These are phyloP conservation scores for Aleadryas rufinucha DNA, from an alignment of 2,113 vertebrate genomes.

Conservation along the genomic window DNA sequence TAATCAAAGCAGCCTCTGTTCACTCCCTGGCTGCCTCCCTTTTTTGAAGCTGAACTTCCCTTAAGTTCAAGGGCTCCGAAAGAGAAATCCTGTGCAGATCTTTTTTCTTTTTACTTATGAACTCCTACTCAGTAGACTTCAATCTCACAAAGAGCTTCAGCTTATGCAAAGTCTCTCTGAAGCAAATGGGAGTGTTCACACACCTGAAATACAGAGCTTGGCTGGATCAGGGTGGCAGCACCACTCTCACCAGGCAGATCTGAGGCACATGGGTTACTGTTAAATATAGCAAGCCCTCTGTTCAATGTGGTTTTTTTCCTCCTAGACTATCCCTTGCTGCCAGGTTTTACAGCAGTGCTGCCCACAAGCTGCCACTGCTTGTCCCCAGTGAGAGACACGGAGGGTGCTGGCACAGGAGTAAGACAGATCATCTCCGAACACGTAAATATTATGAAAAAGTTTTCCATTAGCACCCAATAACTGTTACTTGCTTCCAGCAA, in stretches of 20 bases:
- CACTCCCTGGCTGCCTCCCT: neutral
- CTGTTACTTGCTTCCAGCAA: neutral
- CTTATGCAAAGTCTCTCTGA: slow-evolving; percentile 37
- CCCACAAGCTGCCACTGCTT: neutral
- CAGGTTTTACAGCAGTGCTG: neutral
- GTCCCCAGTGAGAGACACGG: neutral
- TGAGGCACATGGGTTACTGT: neutral
- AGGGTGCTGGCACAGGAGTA: neutral
- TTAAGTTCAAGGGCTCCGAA: slow-evolving; percentile 9
- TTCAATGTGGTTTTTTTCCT: neutral
- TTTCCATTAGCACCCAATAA: neutral
- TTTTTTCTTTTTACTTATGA: slow-evolving; percentile 17
- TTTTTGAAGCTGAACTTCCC: slow-evolving; percentile 20
- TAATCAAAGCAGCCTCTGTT: slow-evolving; percentile 21
- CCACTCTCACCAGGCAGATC: neutral
- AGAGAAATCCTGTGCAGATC: neutral
- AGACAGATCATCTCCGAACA: neutral
- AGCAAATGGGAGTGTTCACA: neutral
- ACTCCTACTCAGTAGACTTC: slow-evolving; percentile 24
- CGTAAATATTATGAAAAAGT: neutral
- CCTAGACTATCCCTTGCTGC: neutral
- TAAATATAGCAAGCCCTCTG: slow-evolving; percentile 22
- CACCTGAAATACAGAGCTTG: neutral
- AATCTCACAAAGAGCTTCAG: slow-evolving; percentile 6
- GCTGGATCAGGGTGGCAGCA: slow-evolving; percentile 24